These are phyloP conservation scores for Drosophila murphyi DNA, from an alignment of 1,140 invertebrate species.

Conservation along the genomic window DNA sequence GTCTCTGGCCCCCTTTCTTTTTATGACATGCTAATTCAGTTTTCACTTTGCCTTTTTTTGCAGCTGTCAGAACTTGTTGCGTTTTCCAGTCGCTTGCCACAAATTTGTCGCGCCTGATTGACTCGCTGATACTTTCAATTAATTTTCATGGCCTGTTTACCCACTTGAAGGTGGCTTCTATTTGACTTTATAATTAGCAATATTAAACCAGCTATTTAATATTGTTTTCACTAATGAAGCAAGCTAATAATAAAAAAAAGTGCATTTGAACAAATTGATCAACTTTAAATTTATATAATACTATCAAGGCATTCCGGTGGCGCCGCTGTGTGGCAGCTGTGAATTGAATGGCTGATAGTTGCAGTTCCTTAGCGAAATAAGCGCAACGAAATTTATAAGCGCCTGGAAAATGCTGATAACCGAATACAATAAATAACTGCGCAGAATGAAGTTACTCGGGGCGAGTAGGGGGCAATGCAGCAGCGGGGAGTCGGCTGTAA, in stretches of 20 bases:
- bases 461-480: background rate
- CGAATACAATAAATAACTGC: conserved; percentile 53
- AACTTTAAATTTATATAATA: no score
- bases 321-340: conserved; percentile 3
- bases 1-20: conserved; percentile 10
- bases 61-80: conserved; percentile 46
- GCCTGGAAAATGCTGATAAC: conserved; percentile 56
- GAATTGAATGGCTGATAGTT: conserved; percentile 15
- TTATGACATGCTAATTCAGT: conserved; percentile 71
- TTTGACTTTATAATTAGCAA: conserved; percentile 12
- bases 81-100: conserved; percentile 38
- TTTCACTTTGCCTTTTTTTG: conserved; percentile 34
- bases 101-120: conserved; percentile 55
- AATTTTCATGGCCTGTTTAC: conserved; percentile 37
- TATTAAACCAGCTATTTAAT: background rate
- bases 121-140: conserved; percentile 67
- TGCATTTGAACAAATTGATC: no score
- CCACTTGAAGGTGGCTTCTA: conserved; percentile 5
- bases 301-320: background rate
- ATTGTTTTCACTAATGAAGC: background rate
- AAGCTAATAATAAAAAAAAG: background rate
- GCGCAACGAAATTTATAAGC: conserved; percentile 55
- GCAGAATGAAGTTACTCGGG: background rate
- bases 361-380: conserved; percentile 48
- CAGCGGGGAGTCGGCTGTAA: conserved; percentile 10